Percentiles rank a stretch among this genome's conserved stretches.
Conservation (phyloP, 1,140 invertebrate species). For the Nomia melanderi region DNA sequence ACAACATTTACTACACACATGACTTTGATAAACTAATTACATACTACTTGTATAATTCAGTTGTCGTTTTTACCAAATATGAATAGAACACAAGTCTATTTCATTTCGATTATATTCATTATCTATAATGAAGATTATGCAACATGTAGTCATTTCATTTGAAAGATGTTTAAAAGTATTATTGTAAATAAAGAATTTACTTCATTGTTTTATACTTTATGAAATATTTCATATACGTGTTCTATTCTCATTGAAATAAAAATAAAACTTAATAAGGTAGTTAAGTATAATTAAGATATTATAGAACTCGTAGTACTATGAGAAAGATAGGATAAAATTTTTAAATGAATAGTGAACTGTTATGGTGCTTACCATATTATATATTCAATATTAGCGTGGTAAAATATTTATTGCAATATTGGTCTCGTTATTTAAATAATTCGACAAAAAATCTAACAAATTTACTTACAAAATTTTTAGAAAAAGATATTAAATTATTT, state of each 20-base stretch:
- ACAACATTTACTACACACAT: constrained; percentile 72
- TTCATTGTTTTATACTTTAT: neutral
- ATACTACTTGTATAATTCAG: constrained; percentile 70
- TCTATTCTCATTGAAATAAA: constrained; percentile 1
- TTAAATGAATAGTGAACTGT: neutral
- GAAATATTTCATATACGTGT: neutral
- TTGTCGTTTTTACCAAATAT: constrained; percentile 40
- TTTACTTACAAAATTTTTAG: constrained; percentile 11
- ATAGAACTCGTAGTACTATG: neutral
- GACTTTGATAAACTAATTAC: constrained; percentile 63
- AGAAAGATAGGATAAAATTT: constrained; percentile 7
- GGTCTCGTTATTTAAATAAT: neutral
- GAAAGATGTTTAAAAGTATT: constrained; percentile 10
- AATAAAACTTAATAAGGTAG: neutral
- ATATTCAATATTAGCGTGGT: neutral
- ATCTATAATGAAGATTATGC: constrained; percentile 24
- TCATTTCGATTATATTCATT: constrained; percentile 28
- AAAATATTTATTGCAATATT: neutral
- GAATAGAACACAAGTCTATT: constrained; percentile 22
- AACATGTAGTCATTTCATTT: constrained; percentile 24
- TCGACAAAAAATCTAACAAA: constrained; percentile 5
- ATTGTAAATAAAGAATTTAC: constrained; percentile 8
- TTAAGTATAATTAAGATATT: constrained; percentile 12
- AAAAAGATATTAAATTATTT: neutral
- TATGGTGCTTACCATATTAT: neutral